A percentile compares a stretch with the other conserved stretches of the same genome.
Conservation (phyloP, 2,888 invertebrate species). For the Copidosoma aretas region DNA sequence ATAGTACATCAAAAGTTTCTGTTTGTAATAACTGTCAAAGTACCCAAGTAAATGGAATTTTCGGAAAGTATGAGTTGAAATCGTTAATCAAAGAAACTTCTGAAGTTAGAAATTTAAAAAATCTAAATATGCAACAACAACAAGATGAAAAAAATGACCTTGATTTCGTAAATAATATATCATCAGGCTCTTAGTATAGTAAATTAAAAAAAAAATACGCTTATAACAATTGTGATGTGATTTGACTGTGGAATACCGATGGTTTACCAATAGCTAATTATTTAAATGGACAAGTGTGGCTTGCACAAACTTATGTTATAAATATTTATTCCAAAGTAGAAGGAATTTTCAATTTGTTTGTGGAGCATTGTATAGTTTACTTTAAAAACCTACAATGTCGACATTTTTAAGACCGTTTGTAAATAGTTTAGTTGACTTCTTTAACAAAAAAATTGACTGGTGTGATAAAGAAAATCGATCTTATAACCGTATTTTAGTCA, state of each 20-base stretch:
- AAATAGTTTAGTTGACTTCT: not conserved
- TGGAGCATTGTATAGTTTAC: slow-evolving; percentile 20
- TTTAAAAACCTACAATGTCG: slow-evolving; percentile 20
- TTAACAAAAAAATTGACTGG: slow-evolving; percentile 12
- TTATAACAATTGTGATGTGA: slow-evolving; percentile 16
- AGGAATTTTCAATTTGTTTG: slow-evolving; percentile 18
- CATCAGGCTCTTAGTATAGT: slow-evolving; percentile 6
- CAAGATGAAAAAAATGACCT: not conserved
- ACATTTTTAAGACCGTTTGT: slow-evolving; percentile 31
- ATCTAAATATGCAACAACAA: slow-evolving; percentile 16
- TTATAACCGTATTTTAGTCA: slow-evolving; percentile 14
- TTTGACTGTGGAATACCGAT: slow-evolving; percentile 31
- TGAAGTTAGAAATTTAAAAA: slow-evolving; percentile 22
- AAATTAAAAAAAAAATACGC: slow-evolving; percentile 12
- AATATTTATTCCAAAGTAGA: slow-evolving; percentile 25
- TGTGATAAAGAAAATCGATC: slow-evolving; percentile 3
- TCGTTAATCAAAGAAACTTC: slow-evolving; percentile 13
- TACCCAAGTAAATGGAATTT: slow-evolving; percentile 11
- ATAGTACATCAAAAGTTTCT: not conserved
- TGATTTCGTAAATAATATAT: slow-evolving; percentile 20
- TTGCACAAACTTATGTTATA: slow-evolving; percentile 21
- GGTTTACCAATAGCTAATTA: slow-evolving; percentile 20
- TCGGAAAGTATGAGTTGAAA: slow-evolving; percentile 28
- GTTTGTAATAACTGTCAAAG: slow-evolving; percentile 5
- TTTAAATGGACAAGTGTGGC: slow-evolving; percentile 31